A percentile compares a stretch with the other conserved stretches of the same genome.
Conservation (phyloP, 2,888 invertebrate species). For the Pheosia gnoma region DNA sequence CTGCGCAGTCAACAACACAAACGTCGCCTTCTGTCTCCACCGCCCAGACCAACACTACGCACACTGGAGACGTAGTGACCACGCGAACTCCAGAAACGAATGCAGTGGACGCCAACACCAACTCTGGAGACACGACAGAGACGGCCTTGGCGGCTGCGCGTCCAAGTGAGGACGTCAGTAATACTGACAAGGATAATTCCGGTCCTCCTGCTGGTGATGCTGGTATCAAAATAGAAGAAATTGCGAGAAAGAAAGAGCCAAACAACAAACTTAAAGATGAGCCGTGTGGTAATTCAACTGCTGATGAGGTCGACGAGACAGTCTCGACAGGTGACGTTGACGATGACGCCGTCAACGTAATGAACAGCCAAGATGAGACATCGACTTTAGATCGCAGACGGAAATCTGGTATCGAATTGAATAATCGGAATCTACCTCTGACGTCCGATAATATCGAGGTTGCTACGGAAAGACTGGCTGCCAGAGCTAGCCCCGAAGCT, state of each 20-base stretch:
- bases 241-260: conserved; percentile 55
- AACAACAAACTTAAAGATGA: conserved; percentile 44
- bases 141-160: conserved; percentile 32
- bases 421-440: conserved; percentile 51
- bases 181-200: conserved; percentile 49
- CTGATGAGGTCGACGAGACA: conserved; percentile 34
- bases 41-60: conserved; percentile 73
- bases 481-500: conserved; percentile 65
- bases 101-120: conserved; percentile 58
- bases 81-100: conserved; percentile 54
- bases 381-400: conserved; percentile 74
- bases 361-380: conserved; percentile 45
- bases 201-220: conserved; percentile 41
- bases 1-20: conserved; percentile 79
- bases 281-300: conserved; percentile 43
- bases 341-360: conserved; percentile 33
- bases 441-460: conserved; percentile 25
- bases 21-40: conserved; percentile 77
- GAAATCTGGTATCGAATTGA: conserved; percentile 39
- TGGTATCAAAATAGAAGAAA: conserved; percentile 68
- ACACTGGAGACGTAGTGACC: conserved; percentile 68
- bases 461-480: conserved; percentile 45
- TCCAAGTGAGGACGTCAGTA: conserved; percentile 31
- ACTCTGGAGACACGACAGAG: conserved; percentile 48
- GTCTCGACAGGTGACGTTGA: conserved; percentile 44